Conservation (phyloP, 2,113 vertebrate species). For the Stigmatopora nigra region DNA sequence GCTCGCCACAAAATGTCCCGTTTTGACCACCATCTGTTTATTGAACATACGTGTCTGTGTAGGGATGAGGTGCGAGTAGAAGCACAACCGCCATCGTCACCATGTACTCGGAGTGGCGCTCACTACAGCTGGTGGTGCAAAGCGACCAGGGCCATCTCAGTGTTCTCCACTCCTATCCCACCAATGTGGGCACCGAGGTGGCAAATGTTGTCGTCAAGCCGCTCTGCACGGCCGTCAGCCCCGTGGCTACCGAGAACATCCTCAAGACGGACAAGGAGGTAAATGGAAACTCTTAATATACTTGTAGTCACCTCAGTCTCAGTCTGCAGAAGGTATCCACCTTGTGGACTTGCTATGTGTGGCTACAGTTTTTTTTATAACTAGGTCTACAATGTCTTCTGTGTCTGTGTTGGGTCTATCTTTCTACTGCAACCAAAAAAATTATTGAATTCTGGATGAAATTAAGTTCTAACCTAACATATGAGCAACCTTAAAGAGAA, state of each 20-base stretch:
- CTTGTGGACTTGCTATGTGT: no score
- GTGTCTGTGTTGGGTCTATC: no score
- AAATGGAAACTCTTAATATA: conserved; percentile 34
- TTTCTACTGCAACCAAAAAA: no score
- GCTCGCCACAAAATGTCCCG: no score
- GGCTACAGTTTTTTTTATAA: no score
- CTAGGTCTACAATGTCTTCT: no score
- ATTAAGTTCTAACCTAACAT: no score
- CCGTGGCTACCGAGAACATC: conserved; percentile 81
- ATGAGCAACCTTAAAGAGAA: no score
- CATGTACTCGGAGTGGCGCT: conserved; percentile 98
- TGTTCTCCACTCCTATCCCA: conserved; percentile 91
- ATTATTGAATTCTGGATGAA: no score
- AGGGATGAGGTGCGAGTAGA: conserved; percentile 58
- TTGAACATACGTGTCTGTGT: conserved; percentile 36
- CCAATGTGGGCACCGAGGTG: conserved; percentile 86
- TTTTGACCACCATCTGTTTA: neutral
- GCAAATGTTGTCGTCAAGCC: conserved; percentile 91
- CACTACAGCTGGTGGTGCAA: conserved; percentile 89
- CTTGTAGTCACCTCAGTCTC: no score
- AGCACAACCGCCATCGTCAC: conserved; percentile 59
- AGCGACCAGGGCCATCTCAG: conserved; percentile 93
- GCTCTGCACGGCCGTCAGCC: conserved; percentile 79
- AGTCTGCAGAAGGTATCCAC: no score
- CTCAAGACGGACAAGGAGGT: conserved; percentile 96